Evolutionary conservation across 1,140 invertebrate species (phyloP), one percentile per base, ranked within the genome.

Genomic region (Drosophila nasuta): DNA sequence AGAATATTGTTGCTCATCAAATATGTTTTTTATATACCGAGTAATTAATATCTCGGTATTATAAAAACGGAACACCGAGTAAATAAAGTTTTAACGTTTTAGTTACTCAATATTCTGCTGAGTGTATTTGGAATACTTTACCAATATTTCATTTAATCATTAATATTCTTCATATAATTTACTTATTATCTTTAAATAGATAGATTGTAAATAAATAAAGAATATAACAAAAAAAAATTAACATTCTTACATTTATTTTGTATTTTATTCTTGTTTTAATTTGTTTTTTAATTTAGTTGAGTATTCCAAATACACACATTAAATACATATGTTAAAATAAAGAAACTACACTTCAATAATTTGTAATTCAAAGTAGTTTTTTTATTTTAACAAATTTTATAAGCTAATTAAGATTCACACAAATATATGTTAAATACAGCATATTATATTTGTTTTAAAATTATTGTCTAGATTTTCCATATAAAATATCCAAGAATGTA

Each of bases 1-100:
- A 81, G 82, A 91, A 88, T 86, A 82, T 92, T 92, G 91, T 86
- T 89, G 87, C 77, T 78, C 71, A 10, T 25, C 5, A 75, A 54
- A 58, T 51, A 30, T 58, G 10, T 71, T 43, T 43, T 71, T 43
- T 43, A 51, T 45, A 45, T 15, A 20, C 58, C 2, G 28, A 48
- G 49, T 64, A 63, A 43, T 38, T 54, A 59, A 45, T 57, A 5
- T 20, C 25, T 63, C 25, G 48, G 49, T 28, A 69, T 69, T 75
- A 66, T 10, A 20, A 11, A 13, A 41, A 30, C 41, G 43, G 2
- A 58, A 38, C 60, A 67, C 8, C 15, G 17, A 66, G 57, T 25
- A 71, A 54, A 54, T 43, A 46, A 7, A 2, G 35, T 28, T 38
- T 49, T n/a, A 28, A 20, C 4, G 7, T 62, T 8, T 3, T 45